phyloP scores from a whole-genome alignment of 2,888 invertebrate genomes.

The Eulithis testata region DNA sequence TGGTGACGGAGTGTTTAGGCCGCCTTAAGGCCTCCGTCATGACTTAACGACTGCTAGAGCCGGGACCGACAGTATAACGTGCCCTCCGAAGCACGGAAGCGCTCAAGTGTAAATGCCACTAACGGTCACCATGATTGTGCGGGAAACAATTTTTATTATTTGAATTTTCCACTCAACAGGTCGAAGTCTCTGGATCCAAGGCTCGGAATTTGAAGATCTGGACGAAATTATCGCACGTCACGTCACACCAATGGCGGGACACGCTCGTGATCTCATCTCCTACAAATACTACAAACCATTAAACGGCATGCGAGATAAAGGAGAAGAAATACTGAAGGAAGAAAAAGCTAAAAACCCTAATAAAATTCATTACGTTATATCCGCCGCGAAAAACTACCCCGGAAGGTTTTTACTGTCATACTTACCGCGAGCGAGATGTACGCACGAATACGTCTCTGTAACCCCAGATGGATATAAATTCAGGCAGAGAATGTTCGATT shows the following conservation, averaged over 20 bases:
- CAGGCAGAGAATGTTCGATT: slow-evolving; percentile 94
- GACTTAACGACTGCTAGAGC: too few relatives aligned
- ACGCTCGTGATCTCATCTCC: slow-evolving; percentile 94
- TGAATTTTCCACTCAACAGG: slow-evolving; percentile 52
- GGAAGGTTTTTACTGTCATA: slow-evolving; percentile 98
- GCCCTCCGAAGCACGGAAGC: too few relatives aligned
- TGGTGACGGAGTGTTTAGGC: too few relatives aligned
- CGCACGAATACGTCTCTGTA: slow-evolving; percentile 96
- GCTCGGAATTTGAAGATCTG: slow-evolving; percentile 98
- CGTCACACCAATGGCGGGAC: slow-evolving; percentile 98
- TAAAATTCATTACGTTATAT: slow-evolving; percentile 95
- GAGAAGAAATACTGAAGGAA: slow-evolving; percentile 93
- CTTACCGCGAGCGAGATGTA: slow-evolving; percentile 91
- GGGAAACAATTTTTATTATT: neutral
- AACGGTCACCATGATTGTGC: too few relatives aligned
- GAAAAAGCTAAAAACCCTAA: slow-evolving; percentile 95
- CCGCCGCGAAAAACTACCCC: slow-evolving; percentile 93
- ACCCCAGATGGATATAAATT: slow-evolving; percentile 97
- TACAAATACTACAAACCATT: slow-evolving; percentile 95
- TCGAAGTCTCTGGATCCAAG: slow-evolving; percentile 92
- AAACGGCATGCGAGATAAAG: slow-evolving; percentile 92
- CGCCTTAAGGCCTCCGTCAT: too few relatives aligned
- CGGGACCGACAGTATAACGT: too few relatives aligned
- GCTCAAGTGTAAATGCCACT: too few relatives aligned
- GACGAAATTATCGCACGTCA: slow-evolving; percentile 99